Base-by-base conservation (phyloP, 2,888 invertebrate species). In the Cataglyphis livida region DNA sequence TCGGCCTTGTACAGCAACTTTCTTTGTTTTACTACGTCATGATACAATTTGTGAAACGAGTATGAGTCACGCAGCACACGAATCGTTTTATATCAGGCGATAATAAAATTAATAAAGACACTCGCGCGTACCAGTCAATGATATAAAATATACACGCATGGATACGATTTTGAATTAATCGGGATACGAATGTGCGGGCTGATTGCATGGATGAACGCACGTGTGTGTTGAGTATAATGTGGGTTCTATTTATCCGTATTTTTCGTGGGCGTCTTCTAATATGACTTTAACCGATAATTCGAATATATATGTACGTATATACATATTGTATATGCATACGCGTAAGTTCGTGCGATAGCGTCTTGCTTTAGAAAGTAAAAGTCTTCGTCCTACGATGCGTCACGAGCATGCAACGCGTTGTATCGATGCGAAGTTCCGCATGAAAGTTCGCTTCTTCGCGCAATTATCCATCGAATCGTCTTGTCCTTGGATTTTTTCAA, bases 331-430 rank as follows among this genome's bases (percentile, higher is more conserved):
- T 65, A 62, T 44, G 54, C 21, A 10, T 51, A 66, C 61, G 81
- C 15, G 10, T 70, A 71, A 71, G 18, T 78, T 71, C 70, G 81
- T 79, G 57, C 79, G 82, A 78, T 79, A 71, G 44, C 44, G 64
- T 62, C 71, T 83, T 86, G 88, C 85, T 89, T 90, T 91, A 89
- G 91, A 92, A 92, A 92, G 92, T 90, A 91, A 92, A 87, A 92
- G 92, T 91, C 84, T 65, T 79, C 83, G 84, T 84, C 82, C 84
- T 85, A 83, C 81, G 81, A 71, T 83, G 70, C 62, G 61, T 57
- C 78, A 78, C 54, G 64, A 44, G 32, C 83, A 65, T 62, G 87
- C 81, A 61, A 84, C 51, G 73, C 65, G 74, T 81, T 62, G 54
- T 65, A 21, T 15, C 81, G 61, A 62, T 51, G 28, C 35, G 38